These are phyloP conservation scores for Carlito syrichta DNA, from an alignment of 2,113 vertebrate genomes.

Conservation along the genomic window DNA sequence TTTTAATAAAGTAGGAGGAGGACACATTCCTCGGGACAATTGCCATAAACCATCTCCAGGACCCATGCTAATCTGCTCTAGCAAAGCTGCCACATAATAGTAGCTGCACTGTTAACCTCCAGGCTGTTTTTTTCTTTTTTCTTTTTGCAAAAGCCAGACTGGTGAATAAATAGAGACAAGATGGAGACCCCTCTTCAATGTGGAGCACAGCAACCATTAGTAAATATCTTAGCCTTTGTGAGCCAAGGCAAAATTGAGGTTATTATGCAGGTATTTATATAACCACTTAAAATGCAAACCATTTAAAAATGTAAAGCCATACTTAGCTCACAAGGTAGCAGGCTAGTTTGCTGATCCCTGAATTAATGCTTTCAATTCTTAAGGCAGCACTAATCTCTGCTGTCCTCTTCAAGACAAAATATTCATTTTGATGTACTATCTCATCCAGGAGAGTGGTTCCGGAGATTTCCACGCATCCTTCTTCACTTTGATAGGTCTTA, in stretches of 20 bases:
- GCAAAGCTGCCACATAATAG: neutral
- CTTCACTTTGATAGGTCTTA: neutral
- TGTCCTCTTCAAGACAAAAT: neutral
- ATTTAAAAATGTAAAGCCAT: neutral
- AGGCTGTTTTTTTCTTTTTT: neutral
- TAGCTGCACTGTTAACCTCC: neutral
- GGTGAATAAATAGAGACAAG: neutral
- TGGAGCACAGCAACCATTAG: neutral
- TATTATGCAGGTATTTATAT: neutral
- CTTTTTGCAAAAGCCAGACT: neutral
- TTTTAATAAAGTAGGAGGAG: neutral
- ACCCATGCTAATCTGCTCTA: neutral
- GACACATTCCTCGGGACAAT: neutral
- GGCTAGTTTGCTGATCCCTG: neutral
- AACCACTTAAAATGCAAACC: neutral
- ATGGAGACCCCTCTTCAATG: neutral
- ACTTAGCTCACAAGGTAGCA: neutral
- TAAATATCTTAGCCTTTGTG: neutral
- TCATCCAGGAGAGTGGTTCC: neutral
- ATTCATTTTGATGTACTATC: neutral
- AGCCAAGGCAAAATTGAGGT: neutral
- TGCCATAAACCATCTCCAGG: neutral
- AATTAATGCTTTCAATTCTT: neutral
- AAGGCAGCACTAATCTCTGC: neutral
- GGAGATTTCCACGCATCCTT: neutral